phyloP scores from a whole-genome alignment of 1,140 invertebrate genomes.

The Saxidomus purpurata region DNA sequence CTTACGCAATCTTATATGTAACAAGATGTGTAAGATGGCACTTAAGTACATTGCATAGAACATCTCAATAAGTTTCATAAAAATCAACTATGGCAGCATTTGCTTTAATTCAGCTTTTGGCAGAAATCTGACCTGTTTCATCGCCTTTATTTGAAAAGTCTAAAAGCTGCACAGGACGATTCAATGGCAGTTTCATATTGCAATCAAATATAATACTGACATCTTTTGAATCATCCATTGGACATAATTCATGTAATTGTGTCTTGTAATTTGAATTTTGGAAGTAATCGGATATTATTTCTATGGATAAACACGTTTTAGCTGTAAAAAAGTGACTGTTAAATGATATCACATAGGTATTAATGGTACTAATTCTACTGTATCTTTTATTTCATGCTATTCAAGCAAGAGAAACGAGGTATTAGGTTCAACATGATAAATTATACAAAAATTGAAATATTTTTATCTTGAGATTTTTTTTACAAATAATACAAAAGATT shows the following conservation, averaged over 20 bases:
- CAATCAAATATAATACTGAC: constrained; percentile 40
- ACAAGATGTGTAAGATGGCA: too few relatives aligned
- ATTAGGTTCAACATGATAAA: background rate
- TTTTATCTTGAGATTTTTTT: too few relatives aligned
- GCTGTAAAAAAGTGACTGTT: background rate
- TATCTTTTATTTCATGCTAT: background rate
- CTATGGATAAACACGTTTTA: background rate
- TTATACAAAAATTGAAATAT: background rate
- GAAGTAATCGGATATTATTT: constrained; percentile 11
- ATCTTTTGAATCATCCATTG: constrained; percentile 2
- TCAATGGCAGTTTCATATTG: constrained; percentile 21
- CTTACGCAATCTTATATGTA: too few relatives aligned
- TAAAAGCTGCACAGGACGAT: background rate
- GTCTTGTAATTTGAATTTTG: background rate
- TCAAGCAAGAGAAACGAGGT: background rate
- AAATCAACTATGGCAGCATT: background rate
- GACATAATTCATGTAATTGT: constrained; percentile 24
- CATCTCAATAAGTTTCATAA: background rate
- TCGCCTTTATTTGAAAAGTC: background rate
- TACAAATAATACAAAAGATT: too few relatives aligned
- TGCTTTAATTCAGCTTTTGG: background rate
- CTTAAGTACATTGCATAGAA: too few relatives aligned
- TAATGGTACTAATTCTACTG: background rate
- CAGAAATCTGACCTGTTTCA: background rate
- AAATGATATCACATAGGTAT: background rate